Percentiles rank a stretch among this genome's conserved stretches.
Conservation (phyloP, 2,797 vertebrate species). For the Bufotes viridis region DNA sequence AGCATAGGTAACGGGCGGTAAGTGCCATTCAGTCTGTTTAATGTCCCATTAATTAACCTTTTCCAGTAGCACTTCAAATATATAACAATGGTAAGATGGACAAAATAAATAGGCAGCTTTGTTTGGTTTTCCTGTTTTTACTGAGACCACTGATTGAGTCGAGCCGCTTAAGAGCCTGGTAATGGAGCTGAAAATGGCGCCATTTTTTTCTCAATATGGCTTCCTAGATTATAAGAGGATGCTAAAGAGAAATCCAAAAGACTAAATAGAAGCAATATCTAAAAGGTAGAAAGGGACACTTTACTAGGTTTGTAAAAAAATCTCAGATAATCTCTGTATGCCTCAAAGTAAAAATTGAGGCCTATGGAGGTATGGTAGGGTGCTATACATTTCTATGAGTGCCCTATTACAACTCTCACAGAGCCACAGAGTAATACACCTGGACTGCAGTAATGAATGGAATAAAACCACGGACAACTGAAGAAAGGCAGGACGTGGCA, state of each 20-base stretch:
- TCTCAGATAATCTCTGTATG: too few relatives aligned
- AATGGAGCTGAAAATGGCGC: neutral
- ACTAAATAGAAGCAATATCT: neutral
- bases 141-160: constrained; percentile 30
- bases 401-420: neutral
- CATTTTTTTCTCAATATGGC: neutral
- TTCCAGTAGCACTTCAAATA: constrained; percentile 62
- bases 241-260: neutral
- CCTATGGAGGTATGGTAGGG: neutral
- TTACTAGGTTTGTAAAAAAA: neutral
- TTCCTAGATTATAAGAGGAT: neutral
- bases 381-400: neutral
- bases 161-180: neutral
- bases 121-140: constrained; percentile 4
- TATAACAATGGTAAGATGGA: constrained; percentile 56
- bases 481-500: too few relatives aligned
- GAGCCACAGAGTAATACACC: too few relatives aligned
- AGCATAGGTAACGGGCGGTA: constrained; percentile 72
- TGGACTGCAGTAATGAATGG: too few relatives aligned
- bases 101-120: constrained; percentile 60
- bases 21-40: constrained; percentile 77
- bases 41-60: constrained; percentile 76
- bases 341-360: neutral
- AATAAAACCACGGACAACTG: too few relatives aligned
- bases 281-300: neutral